Evolutionary conservation across 2,113 vertebrate species (phyloP).

Genomic region (Tursiops truncatus): DNA sequence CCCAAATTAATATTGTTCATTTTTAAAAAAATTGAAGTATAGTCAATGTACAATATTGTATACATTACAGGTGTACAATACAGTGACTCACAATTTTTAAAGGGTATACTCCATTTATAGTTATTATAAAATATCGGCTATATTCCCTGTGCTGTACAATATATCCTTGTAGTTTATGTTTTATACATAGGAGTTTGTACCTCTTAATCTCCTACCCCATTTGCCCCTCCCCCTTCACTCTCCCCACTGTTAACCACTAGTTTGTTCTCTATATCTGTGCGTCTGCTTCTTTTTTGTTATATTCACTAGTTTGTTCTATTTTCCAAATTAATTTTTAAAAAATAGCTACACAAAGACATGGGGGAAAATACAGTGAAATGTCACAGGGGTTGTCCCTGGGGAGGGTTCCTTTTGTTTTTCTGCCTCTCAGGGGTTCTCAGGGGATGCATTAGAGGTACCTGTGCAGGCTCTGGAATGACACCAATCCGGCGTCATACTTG

Average conservation of each 20-base stretch:
- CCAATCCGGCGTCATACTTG: rapidly evolving
- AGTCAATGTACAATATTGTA: not conserved
- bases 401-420: not conserved
- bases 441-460: not conserved
- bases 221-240: not conserved
- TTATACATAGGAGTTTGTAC: not conserved
- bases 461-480: not conserved
- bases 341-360: not conserved
- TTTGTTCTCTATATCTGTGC: not conserved
- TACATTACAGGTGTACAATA: not conserved
- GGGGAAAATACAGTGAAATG: not conserved
- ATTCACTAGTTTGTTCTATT: not conserved
- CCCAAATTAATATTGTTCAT: not conserved
- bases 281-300: not conserved
- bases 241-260: too few species aligned
- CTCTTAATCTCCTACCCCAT: not conserved
- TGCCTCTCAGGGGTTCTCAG: not conserved
- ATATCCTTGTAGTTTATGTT: not conserved
- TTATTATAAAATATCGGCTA: not conserved
- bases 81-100: not conserved
- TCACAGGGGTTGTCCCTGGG: not conserved
- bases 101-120: not conserved
- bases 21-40: not conserved
- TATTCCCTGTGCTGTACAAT: not conserved
- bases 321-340: not conserved